Percentiles rank a stretch among this genome's conserved stretches.
phyloP scores from a whole-genome alignment of 2,113 vertebrate genomes.

The Sakesphorus luctuosus region DNA sequence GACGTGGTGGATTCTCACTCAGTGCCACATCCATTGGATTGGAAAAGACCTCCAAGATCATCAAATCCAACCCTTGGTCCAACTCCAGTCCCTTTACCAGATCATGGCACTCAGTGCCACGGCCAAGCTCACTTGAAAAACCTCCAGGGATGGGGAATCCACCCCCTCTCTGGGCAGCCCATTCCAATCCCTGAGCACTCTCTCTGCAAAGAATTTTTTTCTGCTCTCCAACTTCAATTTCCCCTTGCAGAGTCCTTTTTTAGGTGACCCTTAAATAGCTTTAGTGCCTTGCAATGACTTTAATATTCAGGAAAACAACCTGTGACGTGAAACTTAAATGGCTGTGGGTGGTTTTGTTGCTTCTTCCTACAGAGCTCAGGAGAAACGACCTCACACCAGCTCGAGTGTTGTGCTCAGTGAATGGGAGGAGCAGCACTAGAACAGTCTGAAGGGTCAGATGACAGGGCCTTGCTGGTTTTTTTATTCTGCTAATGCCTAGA shows the following conservation, averaged over 20 bases:
- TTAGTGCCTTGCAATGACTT: not conserved
- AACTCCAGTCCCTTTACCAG: too few relatives aligned
- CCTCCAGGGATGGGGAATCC: too few relatives aligned
- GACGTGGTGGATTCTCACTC: too few relatives aligned
- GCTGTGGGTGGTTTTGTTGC: not conserved
- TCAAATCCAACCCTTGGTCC: too few relatives aligned
- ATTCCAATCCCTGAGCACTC: too few relatives aligned
- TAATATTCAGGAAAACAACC: not conserved
- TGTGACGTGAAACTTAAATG: not conserved
- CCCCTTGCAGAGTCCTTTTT: not conserved
- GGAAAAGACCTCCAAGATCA: too few relatives aligned
- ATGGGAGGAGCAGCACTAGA: not conserved
- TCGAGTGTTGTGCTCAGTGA: not conserved
- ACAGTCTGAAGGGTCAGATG: not conserved
- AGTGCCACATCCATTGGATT: too few relatives aligned
- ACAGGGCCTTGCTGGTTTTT: not conserved
- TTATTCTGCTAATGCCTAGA: not conserved
- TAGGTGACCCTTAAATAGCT: not conserved
- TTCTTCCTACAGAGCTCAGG: not conserved
- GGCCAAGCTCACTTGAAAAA: too few relatives aligned
- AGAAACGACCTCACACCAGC: not conserved
- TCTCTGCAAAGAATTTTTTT: too few relatives aligned
- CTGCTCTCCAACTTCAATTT: too few relatives aligned
- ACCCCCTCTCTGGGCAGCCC: too few relatives aligned
- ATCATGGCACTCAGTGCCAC: too few relatives aligned